These are phyloP conservation scores for Myathropa florea DNA, from an alignment of 2,888 invertebrate genomes.

Conservation along the genomic window DNA sequence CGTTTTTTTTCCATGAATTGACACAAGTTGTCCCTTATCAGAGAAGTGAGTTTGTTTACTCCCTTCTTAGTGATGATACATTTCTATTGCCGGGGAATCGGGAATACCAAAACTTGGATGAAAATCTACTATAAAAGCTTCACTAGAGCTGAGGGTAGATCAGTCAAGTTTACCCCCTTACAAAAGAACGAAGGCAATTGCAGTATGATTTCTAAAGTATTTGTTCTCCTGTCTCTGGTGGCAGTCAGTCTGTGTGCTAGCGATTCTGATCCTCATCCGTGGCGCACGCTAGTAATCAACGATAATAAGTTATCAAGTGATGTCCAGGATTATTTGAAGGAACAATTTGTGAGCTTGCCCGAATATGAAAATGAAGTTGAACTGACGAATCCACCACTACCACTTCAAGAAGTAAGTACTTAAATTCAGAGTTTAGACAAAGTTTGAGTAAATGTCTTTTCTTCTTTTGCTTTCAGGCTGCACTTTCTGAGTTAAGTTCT, in stretches of 20 bases:
- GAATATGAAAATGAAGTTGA: neutral
- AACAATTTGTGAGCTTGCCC: neutral
- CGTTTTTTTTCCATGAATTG: neutral
- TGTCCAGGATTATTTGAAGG: neutral
- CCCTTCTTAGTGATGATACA: neutral
- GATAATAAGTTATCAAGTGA: neutral
- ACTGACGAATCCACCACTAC: neutral
- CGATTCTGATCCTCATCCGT: neutral
- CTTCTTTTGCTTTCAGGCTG: too few species aligned
- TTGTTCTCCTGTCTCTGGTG: slow-evolving; percentile 18
- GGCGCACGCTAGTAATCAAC: neutral
- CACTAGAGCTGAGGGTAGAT: neutral
- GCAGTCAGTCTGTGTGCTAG: neutral
- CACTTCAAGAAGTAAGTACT: neutral
- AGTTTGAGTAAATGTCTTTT: neutral
- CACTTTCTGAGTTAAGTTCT: neutral
- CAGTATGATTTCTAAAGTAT: slow-evolving; percentile 73
- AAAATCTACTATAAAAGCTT: neutral
- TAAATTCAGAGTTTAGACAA: too few species aligned
- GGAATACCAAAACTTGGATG: neutral
- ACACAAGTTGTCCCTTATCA: neutral
- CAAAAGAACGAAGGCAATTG: slow-evolving; percentile 71
- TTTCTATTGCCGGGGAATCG: neutral
- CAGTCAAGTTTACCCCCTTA: neutral
- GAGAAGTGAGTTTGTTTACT: neutral